Evolutionary conservation across 2,797 vertebrate genomes (phyloP).

Genomic region (Amphiprion clarkii): DNA sequence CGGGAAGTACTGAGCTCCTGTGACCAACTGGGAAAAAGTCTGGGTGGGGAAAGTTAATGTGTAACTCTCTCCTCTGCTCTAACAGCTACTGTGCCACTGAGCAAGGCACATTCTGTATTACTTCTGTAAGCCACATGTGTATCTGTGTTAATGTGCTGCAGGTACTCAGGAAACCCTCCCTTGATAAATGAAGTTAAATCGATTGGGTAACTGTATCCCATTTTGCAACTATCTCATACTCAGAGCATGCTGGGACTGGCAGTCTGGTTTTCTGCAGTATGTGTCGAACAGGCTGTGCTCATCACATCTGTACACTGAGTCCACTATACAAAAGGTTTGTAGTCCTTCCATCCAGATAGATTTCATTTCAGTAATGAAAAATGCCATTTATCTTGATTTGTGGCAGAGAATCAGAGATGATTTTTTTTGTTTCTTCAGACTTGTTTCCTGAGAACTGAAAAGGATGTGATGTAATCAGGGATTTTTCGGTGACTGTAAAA

Average conservation of each 20-base stretch:
- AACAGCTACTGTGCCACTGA: conserved; percentile 58
- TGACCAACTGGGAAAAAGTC: conserved; percentile 54
- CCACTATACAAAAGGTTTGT: not conserved
- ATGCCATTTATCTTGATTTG: conserved; percentile 15
- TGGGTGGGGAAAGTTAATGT: conserved; percentile 77
- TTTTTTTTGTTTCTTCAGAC: conserved; percentile 1
- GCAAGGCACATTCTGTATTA: conserved; percentile 61
- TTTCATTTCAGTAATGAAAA: conserved; percentile 27
- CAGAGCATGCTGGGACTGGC: conserved; percentile 80
- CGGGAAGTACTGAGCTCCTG: conserved; percentile 52
- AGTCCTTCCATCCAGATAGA: not conserved
- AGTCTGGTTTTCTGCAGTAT: conserved; percentile 48
- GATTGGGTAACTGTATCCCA: conserved; percentile 76
- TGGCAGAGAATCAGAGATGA: not conserved
- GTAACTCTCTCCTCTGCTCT: conserved; percentile 56
- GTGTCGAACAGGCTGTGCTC: conserved; percentile 37
- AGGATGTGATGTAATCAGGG: conserved; percentile 34
- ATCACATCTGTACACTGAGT: conserved; percentile 40
- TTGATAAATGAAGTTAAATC: conserved; percentile 57
- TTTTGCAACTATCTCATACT: conserved; percentile 77
- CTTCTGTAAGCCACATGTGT: not conserved
- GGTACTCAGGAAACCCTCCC: conserved; percentile 39
- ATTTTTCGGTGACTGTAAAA: conserved; percentile 20
- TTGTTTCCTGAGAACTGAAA: conserved; percentile 11
- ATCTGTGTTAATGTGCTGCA: conserved; percentile 10